Conservation (phyloP, 2,113 vertebrate genomes). For the Sminthopsis crassicaudata region DNA sequence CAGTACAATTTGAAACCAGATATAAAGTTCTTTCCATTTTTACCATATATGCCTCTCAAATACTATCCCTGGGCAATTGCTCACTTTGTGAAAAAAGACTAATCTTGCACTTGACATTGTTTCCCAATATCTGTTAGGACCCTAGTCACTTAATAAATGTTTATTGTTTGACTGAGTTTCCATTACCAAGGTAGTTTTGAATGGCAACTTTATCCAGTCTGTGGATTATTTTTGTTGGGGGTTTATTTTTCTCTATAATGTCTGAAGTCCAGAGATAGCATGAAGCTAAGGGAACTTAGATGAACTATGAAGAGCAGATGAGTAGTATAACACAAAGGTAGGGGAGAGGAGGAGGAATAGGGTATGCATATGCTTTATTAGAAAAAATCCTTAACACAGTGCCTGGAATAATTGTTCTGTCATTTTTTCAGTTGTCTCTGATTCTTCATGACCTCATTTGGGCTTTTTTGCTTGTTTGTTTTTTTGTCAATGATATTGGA, state of each 20-base stretch:
- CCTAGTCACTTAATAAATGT: not conserved
- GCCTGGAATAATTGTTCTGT: not conserved
- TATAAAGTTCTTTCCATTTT: too few species aligned
- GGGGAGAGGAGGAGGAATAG: not conserved
- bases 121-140: too few species aligned
- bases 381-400: not conserved
- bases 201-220: not conserved
- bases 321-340: not conserved
- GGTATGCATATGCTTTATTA: too few species aligned
- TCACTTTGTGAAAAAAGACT: too few species aligned
- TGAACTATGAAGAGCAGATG: not conserved
- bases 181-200: not conserved
- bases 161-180: not conserved
- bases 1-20: too few species aligned
- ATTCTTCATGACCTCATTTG: too few species aligned
- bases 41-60: too few species aligned
- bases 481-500: too few species aligned
- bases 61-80: too few species aligned
- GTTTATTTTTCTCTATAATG: not conserved
- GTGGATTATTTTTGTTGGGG: not conserved
- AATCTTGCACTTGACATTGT: too few species aligned
- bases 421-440: too few species aligned
- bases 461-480: too few species aligned
- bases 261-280: not conserved
- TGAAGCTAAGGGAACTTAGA: not conserved